phyloP scores from a whole-genome alignment of 2,797 vertebrate genomes.

The Phataginus tricuspis region DNA sequence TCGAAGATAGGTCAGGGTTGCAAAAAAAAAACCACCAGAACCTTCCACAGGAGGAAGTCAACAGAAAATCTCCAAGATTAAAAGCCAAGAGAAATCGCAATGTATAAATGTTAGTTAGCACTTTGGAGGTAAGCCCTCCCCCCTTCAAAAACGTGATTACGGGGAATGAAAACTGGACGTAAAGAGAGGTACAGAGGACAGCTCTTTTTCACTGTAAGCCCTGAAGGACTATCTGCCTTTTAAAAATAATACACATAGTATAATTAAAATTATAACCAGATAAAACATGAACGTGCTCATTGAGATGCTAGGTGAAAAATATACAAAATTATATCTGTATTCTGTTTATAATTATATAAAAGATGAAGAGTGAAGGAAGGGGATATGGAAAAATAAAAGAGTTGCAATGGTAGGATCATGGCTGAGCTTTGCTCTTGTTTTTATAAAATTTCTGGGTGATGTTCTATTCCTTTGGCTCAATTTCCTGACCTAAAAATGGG shows the following conservation, averaged over 20 bases:
- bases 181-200: too few relatives aligned
- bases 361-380: neutral
- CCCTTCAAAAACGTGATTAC: neutral
- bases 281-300: neutral
- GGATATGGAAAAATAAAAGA: neutral
- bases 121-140: neutral
- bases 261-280: neutral
- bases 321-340: neutral
- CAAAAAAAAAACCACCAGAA: neutral
- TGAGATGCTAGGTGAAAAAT: too few relatives aligned
- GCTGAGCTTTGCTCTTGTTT: neutral
- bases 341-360: slow-evolving; percentile 24
- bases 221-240: neutral
- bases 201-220: neutral
- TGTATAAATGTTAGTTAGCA: neutral
- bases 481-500: neutral
- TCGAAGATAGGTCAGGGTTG: neutral
- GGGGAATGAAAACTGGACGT: neutral
- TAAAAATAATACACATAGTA: neutral
- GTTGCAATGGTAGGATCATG: neutral
- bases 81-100: neutral
- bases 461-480: neutral
- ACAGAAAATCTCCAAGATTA: neutral
- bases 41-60: neutral
- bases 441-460: neutral